Evolutionary conservation across 2,113 vertebrate species (phyloP).

Genomic region (Ailurus styani): DNA sequence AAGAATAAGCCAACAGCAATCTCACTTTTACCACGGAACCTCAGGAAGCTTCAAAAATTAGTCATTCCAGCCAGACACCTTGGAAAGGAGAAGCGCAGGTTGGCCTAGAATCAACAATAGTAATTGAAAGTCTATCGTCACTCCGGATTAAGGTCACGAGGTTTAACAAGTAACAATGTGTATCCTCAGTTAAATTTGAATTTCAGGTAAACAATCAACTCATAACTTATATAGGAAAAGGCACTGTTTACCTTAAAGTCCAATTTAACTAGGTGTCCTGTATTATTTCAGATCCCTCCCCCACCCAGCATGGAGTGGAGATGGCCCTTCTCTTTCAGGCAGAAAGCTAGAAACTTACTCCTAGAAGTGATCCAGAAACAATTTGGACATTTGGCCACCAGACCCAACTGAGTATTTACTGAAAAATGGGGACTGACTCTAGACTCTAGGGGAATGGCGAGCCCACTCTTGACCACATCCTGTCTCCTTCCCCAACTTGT

Average conservation of each 20-base stretch:
- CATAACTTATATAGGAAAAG: not conserved
- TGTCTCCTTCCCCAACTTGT: not conserved
- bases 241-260: not conserved
- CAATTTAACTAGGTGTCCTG: not conserved
- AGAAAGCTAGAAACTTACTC: not conserved
- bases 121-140: not conserved
- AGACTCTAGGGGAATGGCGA: not conserved
- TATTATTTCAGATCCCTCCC: not conserved
- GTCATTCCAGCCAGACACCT: not conserved
- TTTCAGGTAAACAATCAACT: not conserved
- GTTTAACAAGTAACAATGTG: not conserved
- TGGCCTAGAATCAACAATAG: not conserved
- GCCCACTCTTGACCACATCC: accelerated
- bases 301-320: not conserved
- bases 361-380: not conserved
- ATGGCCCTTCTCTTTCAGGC: not conserved
- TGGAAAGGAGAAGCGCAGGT: not conserved
- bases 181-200: not conserved
- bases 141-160: not conserved
- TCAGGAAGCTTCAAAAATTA: not conserved
- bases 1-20: not conserved
- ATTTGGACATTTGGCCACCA: not conserved
- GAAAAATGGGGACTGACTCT: not conserved
- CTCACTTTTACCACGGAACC: not conserved
- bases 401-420: not conserved